Conservation (phyloP, 2,888 invertebrate species). For the Nudaria mundana region DNA sequence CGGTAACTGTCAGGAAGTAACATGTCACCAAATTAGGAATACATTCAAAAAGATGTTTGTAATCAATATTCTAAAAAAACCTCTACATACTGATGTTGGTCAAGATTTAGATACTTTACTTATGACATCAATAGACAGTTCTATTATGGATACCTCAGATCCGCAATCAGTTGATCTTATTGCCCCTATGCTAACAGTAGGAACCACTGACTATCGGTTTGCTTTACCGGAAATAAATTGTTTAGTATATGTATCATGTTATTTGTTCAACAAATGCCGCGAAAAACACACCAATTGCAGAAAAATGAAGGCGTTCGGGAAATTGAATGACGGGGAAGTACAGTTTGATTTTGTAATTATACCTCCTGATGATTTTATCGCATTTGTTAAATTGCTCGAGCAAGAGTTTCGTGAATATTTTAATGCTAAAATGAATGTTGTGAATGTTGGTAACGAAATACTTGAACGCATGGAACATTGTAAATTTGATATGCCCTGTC, state of each 20-base stretch:
- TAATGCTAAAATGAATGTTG: not conserved
- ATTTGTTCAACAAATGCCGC: not conserved
- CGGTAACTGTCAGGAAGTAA: too few relatives aligned
- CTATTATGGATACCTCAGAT: not conserved
- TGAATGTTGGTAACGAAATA: not conserved
- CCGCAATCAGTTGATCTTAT: not conserved
- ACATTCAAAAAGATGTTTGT: not conserved
- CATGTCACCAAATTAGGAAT: too few relatives aligned
- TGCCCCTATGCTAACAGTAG: not conserved
- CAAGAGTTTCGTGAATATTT: not conserved
- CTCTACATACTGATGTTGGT: not conserved
- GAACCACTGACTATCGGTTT: not conserved
- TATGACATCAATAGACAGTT: not conserved
- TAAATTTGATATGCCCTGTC: not conserved
- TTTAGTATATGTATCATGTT: not conserved
- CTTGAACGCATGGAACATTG: not conserved
- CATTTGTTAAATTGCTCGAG: too few relatives aligned
- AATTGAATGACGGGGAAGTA: too few relatives aligned
- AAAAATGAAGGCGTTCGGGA: too few relatives aligned
- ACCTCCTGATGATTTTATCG: too few relatives aligned
- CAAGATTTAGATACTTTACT: not conserved
- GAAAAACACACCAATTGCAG: too few relatives aligned
- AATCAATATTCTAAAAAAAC: not conserved
- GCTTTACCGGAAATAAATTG: not conserved
- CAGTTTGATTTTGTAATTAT: too few relatives aligned